Evolutionary conservation across 2,113 vertebrate species (phyloP), one percentile per base, ranked within the genome.

Genomic region (Helogale parvula): DNA sequence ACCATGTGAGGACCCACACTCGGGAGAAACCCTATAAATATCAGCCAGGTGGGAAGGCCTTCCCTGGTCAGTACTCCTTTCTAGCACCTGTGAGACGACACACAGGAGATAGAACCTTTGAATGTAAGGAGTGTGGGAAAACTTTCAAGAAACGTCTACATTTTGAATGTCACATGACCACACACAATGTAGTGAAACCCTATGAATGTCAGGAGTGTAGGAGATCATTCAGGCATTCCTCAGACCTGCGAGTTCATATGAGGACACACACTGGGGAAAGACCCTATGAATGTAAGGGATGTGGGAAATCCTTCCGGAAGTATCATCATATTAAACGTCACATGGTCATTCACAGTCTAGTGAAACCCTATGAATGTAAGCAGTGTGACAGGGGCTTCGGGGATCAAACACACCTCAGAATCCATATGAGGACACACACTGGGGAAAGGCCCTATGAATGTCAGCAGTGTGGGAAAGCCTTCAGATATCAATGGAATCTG

Each of bases 161-260:
- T 71, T 72, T 97, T 23, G 90, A 54, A 17, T 97, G 97, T 10
- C 98, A 98, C 91, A 77, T 96, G 72, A 96, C 95, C 16, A 96
- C 97, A 0, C 98, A 98, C 92, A 97, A 96, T 0, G 95, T 97
- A 8, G 92, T 97, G 84, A 98, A 92, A 8, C 92, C 88, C 4
- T 97, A 80, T 3, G 52, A 47, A 17, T 88, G 93, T n/a, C 19
- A 92, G 21, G 14, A 94, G 74, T 95, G 95, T 1, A 88, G 97
- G 7, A 79, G 77, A 33, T 35, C 76, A 25, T 98, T 94, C 77
- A 68, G 45, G 69, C 38, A 72, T 72, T 23, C 38, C 2, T 72
- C 60, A 76, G 41, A 3, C 65, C 86, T 97, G 0, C 50, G 27
- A 27, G 68, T 50, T 35, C 98, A 98, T 0, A 23, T 79, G 71